phyloP scores from a whole-genome alignment of 2,797 vertebrate genomes.

The Syngnathus rostellatus region DNA sequence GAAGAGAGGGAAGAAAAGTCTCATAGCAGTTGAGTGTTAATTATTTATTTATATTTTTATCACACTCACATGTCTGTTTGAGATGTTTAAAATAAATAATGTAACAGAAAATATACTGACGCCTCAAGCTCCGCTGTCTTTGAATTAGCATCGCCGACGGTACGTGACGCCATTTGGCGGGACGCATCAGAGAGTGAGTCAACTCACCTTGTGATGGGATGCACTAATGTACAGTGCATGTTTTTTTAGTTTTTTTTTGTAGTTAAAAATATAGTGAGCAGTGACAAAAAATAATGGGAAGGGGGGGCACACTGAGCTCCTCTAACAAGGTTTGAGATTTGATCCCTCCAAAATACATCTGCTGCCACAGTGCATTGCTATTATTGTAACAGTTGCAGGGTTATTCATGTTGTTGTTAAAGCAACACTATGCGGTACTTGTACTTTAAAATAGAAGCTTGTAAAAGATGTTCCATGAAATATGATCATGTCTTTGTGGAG shows the following conservation, averaged over 20 bases:
- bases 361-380: conserved; percentile 23
- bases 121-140: conserved; percentile 14
- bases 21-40: conserved; percentile 19
- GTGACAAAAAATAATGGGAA: conserved; percentile 11
- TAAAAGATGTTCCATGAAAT: not conserved
- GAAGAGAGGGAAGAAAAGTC: not conserved
- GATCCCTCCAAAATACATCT: conserved; percentile 11
- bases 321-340: conserved; percentile 24
- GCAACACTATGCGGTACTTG: not conserved
- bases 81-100: conserved; percentile 34
- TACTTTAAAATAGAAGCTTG: not conserved
- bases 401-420: conserved; percentile 16
- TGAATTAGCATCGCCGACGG: conserved; percentile 18
- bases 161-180: conserved; percentile 8
- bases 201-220: conserved; percentile 38
- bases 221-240: conserved; percentile 48
- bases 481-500: not conserved
- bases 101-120: conserved; percentile 28
- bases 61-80: conserved; percentile 34
- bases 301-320: conserved; percentile 4
- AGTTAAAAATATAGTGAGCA: conserved; percentile 40
- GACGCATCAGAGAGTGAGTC: conserved; percentile 37
- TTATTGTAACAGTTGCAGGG: conserved; percentile 29
- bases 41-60: conserved; percentile 14
- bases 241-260: conserved; percentile 51